Base-by-base conservation (phyloP, 92 coral and sea anemone species). In the Porites cylindrica region DNA sequence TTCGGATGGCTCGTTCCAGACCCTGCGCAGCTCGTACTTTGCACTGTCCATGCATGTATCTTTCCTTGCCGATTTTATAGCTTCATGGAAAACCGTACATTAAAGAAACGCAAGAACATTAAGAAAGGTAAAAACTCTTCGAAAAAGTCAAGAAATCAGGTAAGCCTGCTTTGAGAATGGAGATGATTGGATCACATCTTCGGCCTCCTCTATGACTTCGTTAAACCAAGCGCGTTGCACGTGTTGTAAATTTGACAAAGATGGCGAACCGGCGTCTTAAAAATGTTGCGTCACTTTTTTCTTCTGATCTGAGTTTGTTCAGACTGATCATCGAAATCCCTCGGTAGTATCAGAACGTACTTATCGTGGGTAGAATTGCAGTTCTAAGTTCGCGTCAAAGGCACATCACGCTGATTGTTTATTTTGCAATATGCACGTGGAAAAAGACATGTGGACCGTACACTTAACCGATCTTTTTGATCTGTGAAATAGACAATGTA, bases 251-350 rank as follows among this genome's bases (percentile, higher is more conserved):
- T 56, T 67, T 54, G 51, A 1, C 13, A 26, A 80, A 65, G 52
- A 79, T 79, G 83, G 83, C 72, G 61, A 38, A 16, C 75, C 66
- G 84, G 83, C 73, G 23, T 9, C 14, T 21, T 26, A 51, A 24
- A 23, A 29, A 18, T 63, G 82, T 66, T 79, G 51, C 74, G 59
- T 79, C 62, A 79, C 56, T 52, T 12, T 73, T 62, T 16, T 11
- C 66, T n/a, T 17, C 12, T 73, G 61, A 20, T 73, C 19, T 74
- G 18, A 0, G 78, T 10, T 51, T 12, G 62, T 51, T 32, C 4
- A 60, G 18, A 62, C 11, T 58, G 65, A 58, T 26, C 18, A 14
- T 3, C 23, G 24, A 8, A 8, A 58, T 10, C 53, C 24, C 17
- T 1, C 5, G 10, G 1, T 0, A 17, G 10, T 13, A 19, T 67